phyloP scores from a whole-genome alignment of 2,888 invertebrate genomes.

The Acanthopleura granulata region DNA sequence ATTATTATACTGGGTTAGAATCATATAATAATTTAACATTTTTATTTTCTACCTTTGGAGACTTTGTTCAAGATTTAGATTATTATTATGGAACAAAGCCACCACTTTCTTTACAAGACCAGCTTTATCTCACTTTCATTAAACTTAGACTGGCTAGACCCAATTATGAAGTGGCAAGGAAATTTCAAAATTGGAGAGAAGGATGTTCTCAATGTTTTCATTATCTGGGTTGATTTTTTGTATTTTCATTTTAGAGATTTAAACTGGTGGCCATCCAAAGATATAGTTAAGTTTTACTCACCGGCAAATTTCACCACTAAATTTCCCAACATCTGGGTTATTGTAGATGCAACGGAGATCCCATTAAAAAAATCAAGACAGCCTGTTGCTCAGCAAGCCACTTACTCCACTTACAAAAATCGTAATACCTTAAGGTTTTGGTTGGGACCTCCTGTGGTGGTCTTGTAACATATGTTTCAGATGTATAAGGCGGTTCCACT shows the following conservation, averaged over 20 bases:
- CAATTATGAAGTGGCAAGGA: background rate
- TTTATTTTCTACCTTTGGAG: background rate
- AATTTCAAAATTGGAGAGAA: constrained; percentile 7
- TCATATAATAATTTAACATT: background rate
- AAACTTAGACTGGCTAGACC: background rate
- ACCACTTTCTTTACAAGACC: background rate
- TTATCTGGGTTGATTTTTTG: background rate
- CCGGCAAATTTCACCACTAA: background rate
- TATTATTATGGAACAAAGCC: background rate
- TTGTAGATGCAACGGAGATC: constrained; percentile 44
- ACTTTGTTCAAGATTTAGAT: constrained; percentile 4
- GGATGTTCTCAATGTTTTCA: background rate
- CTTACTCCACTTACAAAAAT: constrained; percentile 45
- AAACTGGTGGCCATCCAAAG: constrained; percentile 17
- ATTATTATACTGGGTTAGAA: background rate
- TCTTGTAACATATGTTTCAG: constrained; percentile 33
- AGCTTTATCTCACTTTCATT: background rate
- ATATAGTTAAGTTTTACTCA: constrained; percentile 10
- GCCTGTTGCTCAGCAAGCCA: constrained; percentile 38
- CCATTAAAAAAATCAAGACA: constrained; percentile 39
- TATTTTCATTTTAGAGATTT: background rate
- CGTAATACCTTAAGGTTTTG: constrained; percentile 39
- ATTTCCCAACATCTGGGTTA: constrained; percentile 19
- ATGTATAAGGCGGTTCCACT: constrained; percentile 44
- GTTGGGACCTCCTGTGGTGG: constrained; percentile 40